A percentile compares a stretch with the other conserved stretches of the same genome.
These are phyloP conservation scores for Diaprepes abbreviatus DNA, from an alignment of 2,888 invertebrate genomes.

Conservation along the genomic window DNA sequence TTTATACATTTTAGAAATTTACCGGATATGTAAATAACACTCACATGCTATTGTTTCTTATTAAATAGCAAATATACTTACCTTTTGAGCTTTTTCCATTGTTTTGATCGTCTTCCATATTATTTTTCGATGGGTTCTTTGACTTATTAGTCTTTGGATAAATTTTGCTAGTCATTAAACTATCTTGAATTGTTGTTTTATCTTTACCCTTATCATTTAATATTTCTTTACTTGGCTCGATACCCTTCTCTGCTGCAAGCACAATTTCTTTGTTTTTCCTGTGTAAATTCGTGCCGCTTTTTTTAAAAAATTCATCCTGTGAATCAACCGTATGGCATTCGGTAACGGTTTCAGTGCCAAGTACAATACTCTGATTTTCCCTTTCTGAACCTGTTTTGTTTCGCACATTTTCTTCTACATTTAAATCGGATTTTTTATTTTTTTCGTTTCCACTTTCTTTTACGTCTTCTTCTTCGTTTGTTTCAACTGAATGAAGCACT, in stretches of 20 bases:
- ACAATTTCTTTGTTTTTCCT: constrained; percentile 22
- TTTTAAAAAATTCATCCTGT: constrained; percentile 46
- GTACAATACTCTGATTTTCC: background rate
- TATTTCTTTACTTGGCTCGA: background rate
- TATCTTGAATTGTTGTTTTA: background rate
- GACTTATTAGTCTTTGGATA: background rate
- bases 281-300: constrained; percentile 46
- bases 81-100: background rate
- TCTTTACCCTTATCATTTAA: no score
- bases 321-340: constrained; percentile 18
- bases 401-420: background rate
- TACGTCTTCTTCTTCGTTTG: no score
- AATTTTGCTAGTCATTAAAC: background rate
- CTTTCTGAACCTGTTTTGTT: background rate
- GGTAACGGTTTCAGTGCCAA: background rate
- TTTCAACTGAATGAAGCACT: background rate
- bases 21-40: no score
- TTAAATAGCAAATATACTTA: background rate
- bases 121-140: background rate
- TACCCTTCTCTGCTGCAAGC: background rate
- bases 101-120: background rate
- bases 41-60: no score
- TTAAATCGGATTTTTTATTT: background rate
- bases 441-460: background rate
- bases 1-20: no score